phyloP scores from a whole-genome alignment of 1,140 invertebrate species.

The Drosophila triauraria region DNA sequence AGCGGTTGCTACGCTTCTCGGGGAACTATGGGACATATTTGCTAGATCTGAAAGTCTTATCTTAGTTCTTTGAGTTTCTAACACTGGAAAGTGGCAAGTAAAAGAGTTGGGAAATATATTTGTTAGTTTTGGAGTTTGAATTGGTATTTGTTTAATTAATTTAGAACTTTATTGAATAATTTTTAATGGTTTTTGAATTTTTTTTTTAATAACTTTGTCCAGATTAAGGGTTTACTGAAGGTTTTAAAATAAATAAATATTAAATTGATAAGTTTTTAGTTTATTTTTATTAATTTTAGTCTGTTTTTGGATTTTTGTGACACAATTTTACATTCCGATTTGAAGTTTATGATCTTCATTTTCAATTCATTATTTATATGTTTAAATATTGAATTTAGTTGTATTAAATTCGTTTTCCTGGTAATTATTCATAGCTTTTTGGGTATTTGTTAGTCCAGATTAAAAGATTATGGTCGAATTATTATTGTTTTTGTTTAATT shows the following conservation, averaged over 20 bases:
- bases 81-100: conserved; percentile 34
- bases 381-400: background rate
- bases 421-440: background rate
- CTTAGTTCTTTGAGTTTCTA: conserved; percentile 42
- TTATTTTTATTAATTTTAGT: background rate
- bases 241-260: background rate
- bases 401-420: background rate
- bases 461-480: background rate
- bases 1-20: conserved; percentile 33
- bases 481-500: background rate
- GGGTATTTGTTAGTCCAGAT: background rate
- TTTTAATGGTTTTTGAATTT: background rate
- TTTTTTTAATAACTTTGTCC: background rate
- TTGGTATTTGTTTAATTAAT: background rate
- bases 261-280: background rate
- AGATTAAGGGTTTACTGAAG: background rate
- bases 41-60: conserved; percentile 32
- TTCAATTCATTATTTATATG: background rate
- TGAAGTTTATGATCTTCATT: background rate
- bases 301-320: background rate
- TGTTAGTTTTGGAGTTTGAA: background rate
- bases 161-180: background rate
- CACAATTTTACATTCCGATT: background rate
- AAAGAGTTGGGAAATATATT: background rate
- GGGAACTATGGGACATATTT: conserved; percentile 49